Evolutionary conservation across 2,888 invertebrate genomes (phyloP).

Genomic region (Yponomeuta plumbellus): DNA sequence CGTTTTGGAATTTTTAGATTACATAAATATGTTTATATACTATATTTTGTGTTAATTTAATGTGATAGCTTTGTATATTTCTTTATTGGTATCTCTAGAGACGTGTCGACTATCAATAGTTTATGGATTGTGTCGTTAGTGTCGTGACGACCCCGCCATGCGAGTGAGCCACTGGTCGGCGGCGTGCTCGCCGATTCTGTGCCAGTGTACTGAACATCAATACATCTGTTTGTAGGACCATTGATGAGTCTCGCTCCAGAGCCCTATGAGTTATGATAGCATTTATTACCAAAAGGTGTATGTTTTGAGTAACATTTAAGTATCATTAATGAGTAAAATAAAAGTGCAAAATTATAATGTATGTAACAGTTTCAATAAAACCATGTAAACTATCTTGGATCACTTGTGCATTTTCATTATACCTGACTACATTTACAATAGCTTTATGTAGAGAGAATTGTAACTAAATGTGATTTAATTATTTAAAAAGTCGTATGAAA

Average conservation of each 20-base stretch:
- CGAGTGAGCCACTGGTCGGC: neutral
- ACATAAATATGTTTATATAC: slow-evolving; percentile 65
- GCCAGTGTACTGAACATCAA: slow-evolving; percentile 2
- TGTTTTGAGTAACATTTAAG: slow-evolving; percentile 70
- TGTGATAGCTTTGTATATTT: slow-evolving; percentile 76
- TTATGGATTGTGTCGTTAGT: slow-evolving; percentile 31
- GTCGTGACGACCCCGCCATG: slow-evolving; percentile 20
- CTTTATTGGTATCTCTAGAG: slow-evolving; percentile 52
- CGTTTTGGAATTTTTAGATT: slow-evolving; percentile 67
- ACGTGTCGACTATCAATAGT: slow-evolving; percentile 47
- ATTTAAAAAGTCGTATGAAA: neutral
- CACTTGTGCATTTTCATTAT: slow-evolving; percentile 44
- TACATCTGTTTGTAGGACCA: slow-evolving; percentile 50
- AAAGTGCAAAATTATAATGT: slow-evolving; percentile 72
- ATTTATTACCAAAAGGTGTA: slow-evolving; percentile 75
- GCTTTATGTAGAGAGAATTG: neutral
- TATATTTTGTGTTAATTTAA: slow-evolving; percentile 75
- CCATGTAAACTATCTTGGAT: slow-evolving; percentile 69
- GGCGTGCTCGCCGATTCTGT: neutral
- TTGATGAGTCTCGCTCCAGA: slow-evolving; percentile 47
- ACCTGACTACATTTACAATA: slow-evolving; percentile 8
- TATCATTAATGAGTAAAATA: slow-evolving; percentile 61
- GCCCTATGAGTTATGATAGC: slow-evolving; percentile 68
- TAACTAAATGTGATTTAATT: neutral
- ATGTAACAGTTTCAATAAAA: slow-evolving; percentile 75